These are phyloP conservation scores for Hemichromis elongatus DNA, from an alignment of 2,113 vertebrate species.

Conservation along the genomic window DNA sequence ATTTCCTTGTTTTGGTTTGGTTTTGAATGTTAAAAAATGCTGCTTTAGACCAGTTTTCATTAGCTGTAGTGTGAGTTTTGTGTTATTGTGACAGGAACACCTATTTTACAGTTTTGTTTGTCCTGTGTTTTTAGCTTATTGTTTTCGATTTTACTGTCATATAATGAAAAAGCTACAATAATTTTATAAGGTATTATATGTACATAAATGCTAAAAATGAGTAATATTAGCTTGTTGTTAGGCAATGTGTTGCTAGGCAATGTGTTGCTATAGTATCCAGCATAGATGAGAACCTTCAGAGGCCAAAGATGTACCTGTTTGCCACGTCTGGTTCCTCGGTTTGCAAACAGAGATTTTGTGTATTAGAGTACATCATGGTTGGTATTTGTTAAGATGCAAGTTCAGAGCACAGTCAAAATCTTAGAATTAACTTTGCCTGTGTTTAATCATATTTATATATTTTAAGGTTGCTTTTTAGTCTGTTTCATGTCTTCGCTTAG, in stretches of 20 bases:
- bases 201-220: neutral
- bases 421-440: rapidly evolving
- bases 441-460: neutral
- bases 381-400: neutral
- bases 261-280: neutral
- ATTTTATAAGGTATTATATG: neutral
- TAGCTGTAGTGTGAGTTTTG: neutral
- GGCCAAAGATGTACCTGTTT: neutral
- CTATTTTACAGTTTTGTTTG: neutral
- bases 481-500: neutral
- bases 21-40: neutral
- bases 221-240: neutral
- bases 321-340: rapidly evolving
- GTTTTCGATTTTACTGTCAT: neutral
- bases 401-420: neutral
- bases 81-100: neutral
- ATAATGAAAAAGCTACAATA: neutral
- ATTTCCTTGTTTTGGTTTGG: neutral
- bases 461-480: neutral
- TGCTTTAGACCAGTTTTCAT: neutral
- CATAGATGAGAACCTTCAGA: neutral
- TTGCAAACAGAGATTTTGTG: neutral
- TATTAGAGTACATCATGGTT: neutral
- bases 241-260: neutral
- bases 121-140: neutral